A percentile compares a stretch with the other conserved stretches of the same genome.
Evolutionary conservation across 1,140 invertebrate genomes (phyloP).

Genomic region (Eumaeus atala): DNA sequence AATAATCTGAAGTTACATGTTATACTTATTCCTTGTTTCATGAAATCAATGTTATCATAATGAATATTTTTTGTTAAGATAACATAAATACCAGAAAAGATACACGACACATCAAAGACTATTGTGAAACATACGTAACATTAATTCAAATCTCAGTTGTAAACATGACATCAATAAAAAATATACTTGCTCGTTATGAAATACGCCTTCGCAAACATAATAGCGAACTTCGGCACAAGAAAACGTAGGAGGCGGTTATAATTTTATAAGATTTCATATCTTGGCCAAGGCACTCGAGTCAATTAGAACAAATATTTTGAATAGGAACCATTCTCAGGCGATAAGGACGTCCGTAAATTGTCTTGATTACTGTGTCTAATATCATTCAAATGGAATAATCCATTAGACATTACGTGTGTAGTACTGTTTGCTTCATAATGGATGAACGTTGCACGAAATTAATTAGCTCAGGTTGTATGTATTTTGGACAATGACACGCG

Average conservation of each 20-base stretch:
- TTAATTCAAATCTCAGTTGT: constrained; percentile 4
- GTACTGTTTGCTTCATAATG: no score
- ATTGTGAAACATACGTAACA: constrained; percentile 1
- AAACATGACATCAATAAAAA: constrained; percentile 9
- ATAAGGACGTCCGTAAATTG: constrained; percentile 4
- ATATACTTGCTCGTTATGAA: not conserved
- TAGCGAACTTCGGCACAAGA: not conserved
- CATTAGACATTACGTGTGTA: no score
- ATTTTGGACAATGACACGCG: no score
- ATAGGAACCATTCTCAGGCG: constrained; percentile 8
- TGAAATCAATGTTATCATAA: no score
- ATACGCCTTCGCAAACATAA: constrained; percentile 5
- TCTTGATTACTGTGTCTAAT: constrained; percentile 1
- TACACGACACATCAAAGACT: not conserved
- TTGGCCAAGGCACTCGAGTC: constrained; percentile 10
- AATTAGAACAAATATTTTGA: constrained; percentile 10
- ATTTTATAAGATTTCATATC: constrained; percentile 11
- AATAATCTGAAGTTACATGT: no score
- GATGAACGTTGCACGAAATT: no score
- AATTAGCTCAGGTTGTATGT: no score
- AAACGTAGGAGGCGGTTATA: constrained; percentile 7
- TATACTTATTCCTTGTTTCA: no score
- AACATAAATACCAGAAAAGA: no score
- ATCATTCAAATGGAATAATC: not conserved
- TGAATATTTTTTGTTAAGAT: no score